These are phyloP conservation scores for Tachyglossus aculeatus DNA, from an alignment of 2,797 vertebrate species.

Conservation along the genomic window DNA sequence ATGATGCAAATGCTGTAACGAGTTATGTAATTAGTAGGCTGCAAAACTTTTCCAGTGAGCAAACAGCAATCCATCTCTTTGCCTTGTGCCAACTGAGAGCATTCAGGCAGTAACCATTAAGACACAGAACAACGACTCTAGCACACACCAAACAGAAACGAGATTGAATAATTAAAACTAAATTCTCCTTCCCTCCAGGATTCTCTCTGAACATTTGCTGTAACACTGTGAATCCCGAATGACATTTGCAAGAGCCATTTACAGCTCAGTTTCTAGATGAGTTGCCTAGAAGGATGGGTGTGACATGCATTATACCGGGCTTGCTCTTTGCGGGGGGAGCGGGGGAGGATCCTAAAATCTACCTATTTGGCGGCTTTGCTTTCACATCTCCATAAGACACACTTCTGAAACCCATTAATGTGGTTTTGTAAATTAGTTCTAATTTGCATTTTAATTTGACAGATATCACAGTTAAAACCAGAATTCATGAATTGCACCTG, in stretches of 20 bases:
- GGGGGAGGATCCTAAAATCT: conserved; percentile 4
- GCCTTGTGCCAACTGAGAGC: conserved; percentile 48
- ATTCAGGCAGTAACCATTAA: conserved; percentile 44
- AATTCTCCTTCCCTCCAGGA: conserved; percentile 27
- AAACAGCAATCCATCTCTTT: conserved; percentile 52
- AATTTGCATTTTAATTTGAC: conserved; percentile 62
- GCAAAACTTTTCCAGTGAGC: conserved; percentile 44
- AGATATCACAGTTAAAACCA: conserved; percentile 39
- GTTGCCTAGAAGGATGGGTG: conserved; percentile 10
- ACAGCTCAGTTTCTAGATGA: conserved; percentile 30
- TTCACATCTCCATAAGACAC: not conserved
- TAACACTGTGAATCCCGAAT: conserved; percentile 38
- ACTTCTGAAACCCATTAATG: conserved; percentile 33
- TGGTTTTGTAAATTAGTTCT: conserved; percentile 25
- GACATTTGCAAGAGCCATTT: conserved; percentile 48
- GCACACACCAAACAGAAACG: conserved; percentile 24
- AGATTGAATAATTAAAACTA: conserved; percentile 56
- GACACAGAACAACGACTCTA: conserved; percentile 31
- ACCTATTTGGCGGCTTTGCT: conserved; percentile 6
- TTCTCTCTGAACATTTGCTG: conserved; percentile 20
- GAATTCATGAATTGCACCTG: conserved; percentile 43
- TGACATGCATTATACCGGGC: not conserved
- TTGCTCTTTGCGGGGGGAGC: not conserved
- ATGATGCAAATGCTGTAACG: conserved; percentile 26
- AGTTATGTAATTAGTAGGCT: conserved; percentile 44